Conservation (phyloP, 1,140 invertebrate genomes). For the Drosophila mayri region DNA sequence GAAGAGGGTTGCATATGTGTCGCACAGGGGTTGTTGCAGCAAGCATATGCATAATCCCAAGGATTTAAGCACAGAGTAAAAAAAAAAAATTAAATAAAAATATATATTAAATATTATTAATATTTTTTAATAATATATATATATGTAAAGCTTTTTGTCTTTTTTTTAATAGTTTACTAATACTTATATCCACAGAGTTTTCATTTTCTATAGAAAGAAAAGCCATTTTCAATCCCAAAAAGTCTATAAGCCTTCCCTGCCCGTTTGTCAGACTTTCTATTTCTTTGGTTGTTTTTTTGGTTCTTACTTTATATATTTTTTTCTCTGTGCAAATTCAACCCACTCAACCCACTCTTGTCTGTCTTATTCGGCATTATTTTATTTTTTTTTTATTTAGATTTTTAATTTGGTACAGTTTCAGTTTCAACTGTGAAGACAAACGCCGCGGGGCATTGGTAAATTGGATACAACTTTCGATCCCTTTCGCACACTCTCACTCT, state of each 20-base stretch:
- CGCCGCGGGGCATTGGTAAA: slow-evolving; percentile 24
- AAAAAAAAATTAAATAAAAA: neutral
- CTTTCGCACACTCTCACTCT: slow-evolving; percentile 1
- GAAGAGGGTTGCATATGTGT: slow-evolving; percentile 47
- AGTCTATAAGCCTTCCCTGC: neutral
- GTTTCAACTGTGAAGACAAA: slow-evolving; percentile 25
- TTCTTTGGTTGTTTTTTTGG: too few relatives aligned
- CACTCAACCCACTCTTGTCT: neutral
- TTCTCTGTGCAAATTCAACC: slow-evolving; percentile 7
- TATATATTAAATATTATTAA: neutral
- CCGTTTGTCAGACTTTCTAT: neutral
- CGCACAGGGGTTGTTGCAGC: slow-evolving; percentile 35
- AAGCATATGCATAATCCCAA: slow-evolving; percentile 33
- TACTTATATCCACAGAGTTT: neutral
- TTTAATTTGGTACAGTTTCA: slow-evolving; percentile 42
- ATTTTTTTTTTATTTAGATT: slow-evolving; percentile 6
- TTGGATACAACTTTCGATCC: slow-evolving; percentile 21
- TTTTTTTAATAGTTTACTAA: neutral
- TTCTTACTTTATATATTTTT: neutral
- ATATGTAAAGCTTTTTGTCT: neutral
- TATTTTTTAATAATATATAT: neutral
- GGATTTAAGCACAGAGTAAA: slow-evolving; percentile 23
- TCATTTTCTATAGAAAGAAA: neutral
- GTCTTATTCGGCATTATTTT: neutral
- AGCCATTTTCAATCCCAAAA: neutral